Evolutionary conservation across 2,888 invertebrate species (phyloP).

Genomic region (Campoletis raptor): DNA sequence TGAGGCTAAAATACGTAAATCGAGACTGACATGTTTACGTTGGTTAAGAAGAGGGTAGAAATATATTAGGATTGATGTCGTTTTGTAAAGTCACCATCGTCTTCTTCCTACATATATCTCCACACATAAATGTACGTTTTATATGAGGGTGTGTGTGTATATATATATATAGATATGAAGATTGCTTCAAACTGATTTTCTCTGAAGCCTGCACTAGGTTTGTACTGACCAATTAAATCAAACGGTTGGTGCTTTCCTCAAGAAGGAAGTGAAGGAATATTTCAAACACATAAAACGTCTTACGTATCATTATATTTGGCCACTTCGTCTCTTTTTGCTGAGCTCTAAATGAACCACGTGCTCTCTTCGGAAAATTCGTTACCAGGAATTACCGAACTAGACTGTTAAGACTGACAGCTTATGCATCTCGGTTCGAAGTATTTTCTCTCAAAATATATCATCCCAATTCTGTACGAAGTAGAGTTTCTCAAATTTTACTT

Average conservation of each 20-base stretch:
- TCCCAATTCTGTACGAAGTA: slow-evolving; percentile 1
- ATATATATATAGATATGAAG: background rate
- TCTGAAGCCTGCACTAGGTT: slow-evolving; percentile 35
- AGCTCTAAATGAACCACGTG: slow-evolving; percentile 56
- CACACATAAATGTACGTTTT: slow-evolving; percentile 1
- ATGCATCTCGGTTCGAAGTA: slow-evolving; percentile 52
- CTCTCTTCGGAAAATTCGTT: slow-evolving; percentile 45
- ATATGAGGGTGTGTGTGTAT: background rate
- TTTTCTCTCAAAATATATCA: slow-evolving; percentile 37
- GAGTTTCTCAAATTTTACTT: slow-evolving; percentile 15
- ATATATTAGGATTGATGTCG: slow-evolving; percentile 60
- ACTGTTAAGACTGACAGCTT: slow-evolving; percentile 41
- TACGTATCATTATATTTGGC: slow-evolving; percentile 34
- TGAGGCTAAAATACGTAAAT: slow-evolving; percentile 59
- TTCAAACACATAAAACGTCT: slow-evolving; percentile 23
- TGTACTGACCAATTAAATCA: slow-evolving; percentile 51
- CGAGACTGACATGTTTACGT: slow-evolving; percentile 63
- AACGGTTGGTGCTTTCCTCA: slow-evolving; percentile 39
- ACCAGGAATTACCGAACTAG: slow-evolving; percentile 56
- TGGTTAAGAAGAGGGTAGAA: slow-evolving; percentile 13
- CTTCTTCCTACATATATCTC: slow-evolving; percentile 10
- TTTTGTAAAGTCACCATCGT: slow-evolving; percentile 44
- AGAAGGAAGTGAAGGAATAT: slow-evolving; percentile 20
- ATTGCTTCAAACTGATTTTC: slow-evolving; percentile 34
- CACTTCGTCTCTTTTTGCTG: slow-evolving; percentile 51